These are phyloP conservation scores for Timandra comae DNA, from an alignment of 2,888 invertebrate species.

Conservation along the genomic window DNA sequence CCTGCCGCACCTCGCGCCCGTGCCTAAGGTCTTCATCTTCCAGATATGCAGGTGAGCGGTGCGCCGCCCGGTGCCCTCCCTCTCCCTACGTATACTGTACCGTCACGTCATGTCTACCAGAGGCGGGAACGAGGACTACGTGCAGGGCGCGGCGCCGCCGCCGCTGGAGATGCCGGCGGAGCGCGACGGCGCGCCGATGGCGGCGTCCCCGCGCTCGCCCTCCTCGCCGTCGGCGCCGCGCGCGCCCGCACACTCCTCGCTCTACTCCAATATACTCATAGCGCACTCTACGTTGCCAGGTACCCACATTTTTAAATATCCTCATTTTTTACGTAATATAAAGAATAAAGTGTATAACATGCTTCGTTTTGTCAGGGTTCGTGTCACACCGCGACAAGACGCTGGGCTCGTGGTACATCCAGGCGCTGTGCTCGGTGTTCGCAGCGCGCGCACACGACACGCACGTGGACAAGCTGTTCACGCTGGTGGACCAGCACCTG, in stretches of 20 bases:
- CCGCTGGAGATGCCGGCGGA: slow-evolving; percentile 24
- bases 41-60: slow-evolving; percentile 84
- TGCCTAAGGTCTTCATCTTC: slow-evolving; percentile 85
- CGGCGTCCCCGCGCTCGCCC: slow-evolving; percentile 31
- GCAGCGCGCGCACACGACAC: slow-evolving; percentile 79
- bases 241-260: slow-evolving; percentile 26
- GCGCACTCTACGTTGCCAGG: slow-evolving; percentile 78
- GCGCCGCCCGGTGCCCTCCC: slow-evolving; percentile 12
- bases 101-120: slow-evolving; percentile 19
- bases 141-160: slow-evolving; percentile 22
- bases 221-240: slow-evolving; percentile 9
- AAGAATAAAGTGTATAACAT: too few species aligned
- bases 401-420: slow-evolving; percentile 83
- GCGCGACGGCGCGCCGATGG: slow-evolving; percentile 20
- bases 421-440: slow-evolving; percentile 80
- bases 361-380: too few species aligned
- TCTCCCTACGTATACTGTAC: not conserved
- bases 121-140: slow-evolving; percentile 34
- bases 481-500: slow-evolving; percentile 76
- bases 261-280: slow-evolving; percentile 78
- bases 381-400: slow-evolving; percentile 77
- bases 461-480: slow-evolving; percentile 80
- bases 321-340: slow-evolving; percentile 5
- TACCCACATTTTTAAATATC: too few species aligned
- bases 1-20: slow-evolving; percentile 70